These are phyloP conservation scores for Rhagium mordax DNA, from an alignment of 2,888 invertebrate genomes.

Conservation along the genomic window DNA sequence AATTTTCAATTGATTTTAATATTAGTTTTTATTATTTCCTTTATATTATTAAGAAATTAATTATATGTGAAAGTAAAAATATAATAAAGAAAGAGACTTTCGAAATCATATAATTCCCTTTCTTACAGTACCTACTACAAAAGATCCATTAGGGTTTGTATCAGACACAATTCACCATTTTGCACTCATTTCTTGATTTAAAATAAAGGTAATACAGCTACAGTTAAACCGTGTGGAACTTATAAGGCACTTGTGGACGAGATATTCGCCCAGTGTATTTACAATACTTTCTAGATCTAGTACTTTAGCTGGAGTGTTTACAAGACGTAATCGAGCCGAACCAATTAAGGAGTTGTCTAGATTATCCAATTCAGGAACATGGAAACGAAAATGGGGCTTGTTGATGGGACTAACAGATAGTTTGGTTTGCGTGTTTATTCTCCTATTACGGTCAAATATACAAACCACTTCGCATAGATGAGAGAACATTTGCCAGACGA, in stretches of 20 bases:
- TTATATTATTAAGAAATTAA: no score
- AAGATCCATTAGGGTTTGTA: no score
- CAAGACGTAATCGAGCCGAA: conserved; percentile 14
- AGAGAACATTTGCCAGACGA: background rate
- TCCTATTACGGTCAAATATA: conserved; percentile 17
- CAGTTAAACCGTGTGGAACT: background rate
- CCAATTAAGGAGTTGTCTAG: conserved; percentile 39
- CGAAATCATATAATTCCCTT: no score
- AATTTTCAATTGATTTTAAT: no score
- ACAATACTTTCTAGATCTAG: conserved; percentile 4
- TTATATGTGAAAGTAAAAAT: no score
- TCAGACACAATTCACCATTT: no score
- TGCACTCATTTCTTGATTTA: background rate
- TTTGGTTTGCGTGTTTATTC: conserved; percentile 35
- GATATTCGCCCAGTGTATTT: background rate
- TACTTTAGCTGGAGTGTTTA: conserved; percentile 26
- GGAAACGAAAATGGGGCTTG: conserved; percentile 19
- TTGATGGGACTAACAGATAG: conserved; percentile 36
- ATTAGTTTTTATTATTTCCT: no score
- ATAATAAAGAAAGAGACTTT: no score
- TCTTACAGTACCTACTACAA: no score
- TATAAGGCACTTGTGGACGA: background rate
- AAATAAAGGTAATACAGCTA: background rate
- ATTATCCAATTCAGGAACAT: conserved; percentile 33
- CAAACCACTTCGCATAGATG: conserved; percentile 6